Evolutionary conservation across 92 coral and sea anemone species (phyloP).

Genomic region (Umimayanthus chanpuru): DNA sequence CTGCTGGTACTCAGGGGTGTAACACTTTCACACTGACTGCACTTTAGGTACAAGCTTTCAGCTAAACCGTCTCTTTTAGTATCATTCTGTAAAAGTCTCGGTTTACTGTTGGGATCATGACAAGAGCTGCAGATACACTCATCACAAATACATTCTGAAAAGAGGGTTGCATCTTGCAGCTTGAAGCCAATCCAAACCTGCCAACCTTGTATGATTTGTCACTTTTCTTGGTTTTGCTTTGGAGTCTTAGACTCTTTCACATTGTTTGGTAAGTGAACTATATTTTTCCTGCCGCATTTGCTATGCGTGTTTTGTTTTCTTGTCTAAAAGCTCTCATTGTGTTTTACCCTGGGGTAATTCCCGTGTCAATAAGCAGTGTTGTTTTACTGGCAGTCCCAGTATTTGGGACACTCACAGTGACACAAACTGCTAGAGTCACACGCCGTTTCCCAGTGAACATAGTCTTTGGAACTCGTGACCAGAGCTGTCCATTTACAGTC

Average conservation of each 20-base stretch:
- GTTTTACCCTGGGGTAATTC: conserved; percentile 11
- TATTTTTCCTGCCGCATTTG: background rate
- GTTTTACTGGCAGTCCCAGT: conserved; percentile 74
- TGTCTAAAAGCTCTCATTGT: conserved; percentile 8
- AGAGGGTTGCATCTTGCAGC: conserved; percentile 55
- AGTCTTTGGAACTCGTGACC: conserved; percentile 59
- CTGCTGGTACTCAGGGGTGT: conserved; percentile 55
- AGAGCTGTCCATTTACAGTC: conserved; percentile 70
- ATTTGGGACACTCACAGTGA: conserved; percentile 60
- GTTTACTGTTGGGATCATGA: conserved; percentile 42
- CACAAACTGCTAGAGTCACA: conserved; percentile 59
- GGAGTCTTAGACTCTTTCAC: conserved; percentile 17
- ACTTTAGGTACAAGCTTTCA: conserved; percentile 55
- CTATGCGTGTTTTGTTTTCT: conserved; percentile 11
- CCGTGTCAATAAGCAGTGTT: background rate
- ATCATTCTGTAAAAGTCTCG: conserved; percentile 56
- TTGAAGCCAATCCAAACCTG: conserved; percentile 52
- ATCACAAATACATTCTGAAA: conserved; percentile 50
- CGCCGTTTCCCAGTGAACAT: conserved; percentile 60
- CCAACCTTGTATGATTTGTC: conserved; percentile 18
- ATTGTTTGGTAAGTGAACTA: conserved; percentile 4
- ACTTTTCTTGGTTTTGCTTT: background rate
- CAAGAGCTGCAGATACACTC: conserved; percentile 67
- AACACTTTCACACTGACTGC: conserved; percentile 44
- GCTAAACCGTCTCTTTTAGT: conserved; percentile 63